Conservation (phyloP, 2,888 invertebrate species). For the Andrena minutula region DNA sequence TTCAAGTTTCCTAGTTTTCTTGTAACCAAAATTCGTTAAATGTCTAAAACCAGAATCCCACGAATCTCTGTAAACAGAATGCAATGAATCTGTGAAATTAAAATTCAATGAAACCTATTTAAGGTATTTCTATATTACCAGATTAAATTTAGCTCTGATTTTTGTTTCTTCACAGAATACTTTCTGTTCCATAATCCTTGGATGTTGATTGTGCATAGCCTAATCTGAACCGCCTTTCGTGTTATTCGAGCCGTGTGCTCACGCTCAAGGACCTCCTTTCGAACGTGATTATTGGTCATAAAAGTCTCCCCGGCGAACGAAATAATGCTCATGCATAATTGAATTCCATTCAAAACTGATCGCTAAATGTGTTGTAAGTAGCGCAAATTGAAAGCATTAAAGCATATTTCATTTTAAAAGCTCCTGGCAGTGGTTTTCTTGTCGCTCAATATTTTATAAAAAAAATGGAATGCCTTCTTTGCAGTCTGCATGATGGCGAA, state of each 20-base stretch:
- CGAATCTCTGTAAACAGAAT: too few relatives aligned
- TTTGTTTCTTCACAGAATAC: not conserved
- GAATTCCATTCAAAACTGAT: not conserved
- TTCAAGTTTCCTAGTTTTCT: too few relatives aligned
- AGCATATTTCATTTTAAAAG: not conserved
- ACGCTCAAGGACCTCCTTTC: slow-evolving; percentile 1
- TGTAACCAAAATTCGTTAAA: too few relatives aligned
- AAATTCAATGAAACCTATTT: too few relatives aligned
- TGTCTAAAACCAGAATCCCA: too few relatives aligned
- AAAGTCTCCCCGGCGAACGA: not conserved
- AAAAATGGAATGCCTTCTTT: not conserved
- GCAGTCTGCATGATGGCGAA: not conserved
- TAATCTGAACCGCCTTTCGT: not conserved
- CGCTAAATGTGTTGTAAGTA: not conserved
- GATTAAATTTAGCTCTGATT: too few relatives aligned
- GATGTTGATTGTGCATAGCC: not conserved
- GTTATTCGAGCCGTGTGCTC: not conserved
- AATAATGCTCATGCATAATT: not conserved
- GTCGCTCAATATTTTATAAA: not conserved
- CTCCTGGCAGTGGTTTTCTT: not conserved
- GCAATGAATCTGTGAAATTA: too few relatives aligned
- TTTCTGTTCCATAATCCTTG: not conserved
- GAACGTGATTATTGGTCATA: not conserved
- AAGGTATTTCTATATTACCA: too few relatives aligned
- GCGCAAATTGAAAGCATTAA: not conserved